Evolutionary conservation across 2,113 vertebrate genomes (phyloP), one percentile per base, ranked within the genome.

Genomic region (Heterochromis multidens): DNA sequence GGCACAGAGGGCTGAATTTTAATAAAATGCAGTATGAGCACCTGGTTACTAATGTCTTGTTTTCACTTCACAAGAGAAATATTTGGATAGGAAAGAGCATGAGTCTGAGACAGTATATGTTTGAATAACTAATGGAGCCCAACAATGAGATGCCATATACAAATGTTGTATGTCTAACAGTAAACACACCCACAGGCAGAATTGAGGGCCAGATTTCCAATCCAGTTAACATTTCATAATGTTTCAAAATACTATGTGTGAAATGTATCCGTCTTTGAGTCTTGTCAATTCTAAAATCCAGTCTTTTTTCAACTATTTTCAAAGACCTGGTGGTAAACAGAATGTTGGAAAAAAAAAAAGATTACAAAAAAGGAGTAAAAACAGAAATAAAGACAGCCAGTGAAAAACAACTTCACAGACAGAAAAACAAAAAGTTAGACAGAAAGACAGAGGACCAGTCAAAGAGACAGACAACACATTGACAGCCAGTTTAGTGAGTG

Each of bases 51-150:
- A 83, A 85, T 59, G 79, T 61, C 79, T 83, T 91, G 62, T 87
- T 93, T 93, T 91, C 31, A 61, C 77, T 88, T 89, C 56, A 77
- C 33, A 84, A 83, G 86, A 84, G 59, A 92, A 87, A 88, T 88
- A 88, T 91, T 87, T 93, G 78, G 67, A 90, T 63, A 80, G 78
- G 58, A 85, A 85, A 88, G 81, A 83, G 77, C 87, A 83, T 12
- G 74, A 85, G 27, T 74, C 52, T 82, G 31, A 81, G n/a, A 79
- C n/a, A 67, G 86, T 81, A 63, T 67, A 84, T 84, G 74, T 82
- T 89, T 86, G 56, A 87, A 62, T 57, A 81, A 88, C 81, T 82
- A 82, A 86, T 89, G 78, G 58, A 82, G 67, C 65, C 76, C 77
- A 82, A 88, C 65, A 91, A 85, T 77, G 54, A 87, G 57, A 85